Evolutionary conservation across 2,888 invertebrate species (phyloP), one percentile per base, ranked within the genome.

Genomic region (Ormyrus rosae): DNA sequence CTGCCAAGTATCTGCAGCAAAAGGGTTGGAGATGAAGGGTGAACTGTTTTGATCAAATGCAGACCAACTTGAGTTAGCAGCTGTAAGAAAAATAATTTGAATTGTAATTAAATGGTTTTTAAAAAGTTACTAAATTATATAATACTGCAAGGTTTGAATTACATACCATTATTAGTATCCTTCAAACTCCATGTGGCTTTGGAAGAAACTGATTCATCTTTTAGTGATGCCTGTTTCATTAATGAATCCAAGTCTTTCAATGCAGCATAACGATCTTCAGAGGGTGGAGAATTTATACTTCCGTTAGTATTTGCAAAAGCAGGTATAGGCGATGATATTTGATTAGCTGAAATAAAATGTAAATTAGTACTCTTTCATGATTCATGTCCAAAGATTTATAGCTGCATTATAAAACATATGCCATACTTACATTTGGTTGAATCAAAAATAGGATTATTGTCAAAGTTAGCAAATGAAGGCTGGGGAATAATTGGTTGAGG

Each of bases 191-290:
- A 90, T 68, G 88, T 83, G 50, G 85, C 83, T 69, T 86, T 84
- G 9, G 87, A 78, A 63, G 85, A 64, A 51, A 85, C 75, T 50
- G 85, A 84, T 79, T 90, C 89, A 67, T 90, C 89, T 77, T 89
- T 90, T 13, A 90, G 83, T 75, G 89, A 89, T 13, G 88, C 87
- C 81, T 90, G 90, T 80, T 93, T 93, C 92, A 94, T 93, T 82
- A 93, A 88, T 68, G 92, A 93, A 88, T 98, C 98, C 87, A 99
- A 93, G 92, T 98, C 98, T 91, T 98, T 97, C 81, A 99, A 93
- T 71, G 98, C 98, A 84, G 98, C 98, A 92, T 99, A 99, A 85
- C 97, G 95, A 92, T 99, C 98, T 92, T 96, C 96, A 88, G 94
- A 89, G 34, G 91, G 91, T 60, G 90, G 89, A 68, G 61, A 58